phyloP scores from a whole-genome alignment of 2,888 invertebrate species.

The Punctoribates punctum region DNA sequence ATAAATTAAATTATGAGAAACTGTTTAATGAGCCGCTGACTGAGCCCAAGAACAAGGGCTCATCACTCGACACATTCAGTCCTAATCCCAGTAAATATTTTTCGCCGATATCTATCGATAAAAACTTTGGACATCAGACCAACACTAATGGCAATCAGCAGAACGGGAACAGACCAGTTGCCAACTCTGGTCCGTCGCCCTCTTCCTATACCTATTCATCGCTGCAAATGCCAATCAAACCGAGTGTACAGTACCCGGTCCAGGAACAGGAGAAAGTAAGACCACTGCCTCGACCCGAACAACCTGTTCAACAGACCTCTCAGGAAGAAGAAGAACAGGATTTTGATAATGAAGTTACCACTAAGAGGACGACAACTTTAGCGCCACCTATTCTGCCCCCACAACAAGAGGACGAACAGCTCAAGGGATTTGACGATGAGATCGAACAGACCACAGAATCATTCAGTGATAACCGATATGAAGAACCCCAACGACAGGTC shows the following conservation, averaged over 20 bases:
- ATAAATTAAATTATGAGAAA: neutral
- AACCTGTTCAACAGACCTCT: slow-evolving; percentile 20
- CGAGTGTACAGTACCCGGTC: neutral
- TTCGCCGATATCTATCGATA: neutral
- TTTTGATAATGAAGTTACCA: slow-evolving; percentile 15
- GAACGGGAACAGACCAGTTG: neutral
- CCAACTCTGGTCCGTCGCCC: neutral
- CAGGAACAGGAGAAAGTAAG: slow-evolving; percentile 8
- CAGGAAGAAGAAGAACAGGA: slow-evolving; percentile 21
- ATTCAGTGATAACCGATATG: neutral
- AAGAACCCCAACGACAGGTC: slow-evolving; percentile 22
- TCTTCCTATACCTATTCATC: slow-evolving; percentile 33
- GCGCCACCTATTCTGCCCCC: neutral
- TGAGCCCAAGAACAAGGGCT: neutral
- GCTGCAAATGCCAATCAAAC: neutral
- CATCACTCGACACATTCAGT: neutral
- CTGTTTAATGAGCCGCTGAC: neutral
- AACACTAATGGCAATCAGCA: neutral
- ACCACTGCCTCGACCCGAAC: neutral
- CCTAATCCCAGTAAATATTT: slow-evolving; percentile 17
- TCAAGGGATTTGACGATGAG: neutral
- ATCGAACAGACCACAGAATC: neutral
- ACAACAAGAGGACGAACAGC: neutral
- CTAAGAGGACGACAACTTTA: neutral
- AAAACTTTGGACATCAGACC: neutral